Evolutionary conservation across 1,140 invertebrate genomes (phyloP).

Genomic region (Xylocopa sonorina): DNA sequence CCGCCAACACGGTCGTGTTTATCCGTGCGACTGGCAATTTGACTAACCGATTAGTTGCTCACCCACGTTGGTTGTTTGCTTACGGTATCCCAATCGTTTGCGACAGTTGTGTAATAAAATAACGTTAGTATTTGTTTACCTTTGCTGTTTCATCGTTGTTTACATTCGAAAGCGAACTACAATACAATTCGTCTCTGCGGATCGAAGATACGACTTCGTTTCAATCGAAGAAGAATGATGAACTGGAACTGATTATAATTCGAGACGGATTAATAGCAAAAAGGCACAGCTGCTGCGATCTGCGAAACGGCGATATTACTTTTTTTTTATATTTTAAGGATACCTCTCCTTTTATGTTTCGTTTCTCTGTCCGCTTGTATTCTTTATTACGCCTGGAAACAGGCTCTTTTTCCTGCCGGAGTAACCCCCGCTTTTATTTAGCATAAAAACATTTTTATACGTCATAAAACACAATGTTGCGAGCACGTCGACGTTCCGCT

Average conservation of each 20-base stretch:
- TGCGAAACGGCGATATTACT: not conserved
- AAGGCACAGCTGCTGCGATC: not conserved
- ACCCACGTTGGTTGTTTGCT: not conserved
- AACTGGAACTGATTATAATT: too few species aligned
- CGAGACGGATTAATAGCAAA: too few species aligned
- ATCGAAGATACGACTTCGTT: too few species aligned
- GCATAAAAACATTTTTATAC: slow-evolving; percentile 4
- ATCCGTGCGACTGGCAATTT: slow-evolving; percentile 17
- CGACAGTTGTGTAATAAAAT: not conserved
- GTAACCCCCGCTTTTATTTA: not conserved
- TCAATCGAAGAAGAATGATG: too few species aligned
- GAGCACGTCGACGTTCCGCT: not conserved
- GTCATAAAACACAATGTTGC: slow-evolving; percentile 4
- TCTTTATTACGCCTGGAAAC: not conserved
- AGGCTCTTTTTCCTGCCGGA: too few species aligned
- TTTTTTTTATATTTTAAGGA: not conserved
- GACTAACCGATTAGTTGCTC: slow-evolving; percentile 39
- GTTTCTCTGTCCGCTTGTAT: too few species aligned
- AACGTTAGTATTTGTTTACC: not conserved
- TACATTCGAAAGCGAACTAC: too few species aligned
- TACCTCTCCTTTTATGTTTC: not conserved
- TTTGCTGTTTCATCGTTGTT: not conserved
- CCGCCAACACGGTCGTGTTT: slow-evolving; percentile 30
- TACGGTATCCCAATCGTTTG: not conserved
- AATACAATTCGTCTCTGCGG: too few species aligned